Percentiles rank a stretch among this genome's conserved stretches.
Evolutionary conservation across 2,888 invertebrate species (phyloP).

Genomic region (Torymus aiolomorphi): DNA sequence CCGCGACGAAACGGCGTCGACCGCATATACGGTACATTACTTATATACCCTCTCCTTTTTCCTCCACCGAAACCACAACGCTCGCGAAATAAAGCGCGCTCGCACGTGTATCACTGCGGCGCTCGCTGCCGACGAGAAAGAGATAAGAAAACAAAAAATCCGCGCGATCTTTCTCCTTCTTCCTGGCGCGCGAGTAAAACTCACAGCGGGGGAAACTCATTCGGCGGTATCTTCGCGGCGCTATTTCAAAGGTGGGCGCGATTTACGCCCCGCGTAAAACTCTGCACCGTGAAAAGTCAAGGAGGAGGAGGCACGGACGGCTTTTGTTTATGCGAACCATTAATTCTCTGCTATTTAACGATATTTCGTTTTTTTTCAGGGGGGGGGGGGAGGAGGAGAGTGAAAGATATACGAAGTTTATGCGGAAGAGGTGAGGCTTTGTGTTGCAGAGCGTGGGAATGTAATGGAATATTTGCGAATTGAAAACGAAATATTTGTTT

Average conservation of each 20-base stretch:
- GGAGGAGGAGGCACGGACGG: background rate
- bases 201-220: constrained; percentile 35
- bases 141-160: constrained; percentile 9
- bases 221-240: constrained; percentile 21
- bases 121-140: no score
- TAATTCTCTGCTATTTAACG: constrained; percentile 10
- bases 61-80: no score
- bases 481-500: no score
- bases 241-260: background rate
- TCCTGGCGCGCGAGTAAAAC: constrained; percentile 31
- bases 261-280: constrained; percentile 40
- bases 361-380: constrained; percentile 1
- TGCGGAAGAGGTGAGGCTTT: background rate
- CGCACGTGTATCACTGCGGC: no score
- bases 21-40: no score
- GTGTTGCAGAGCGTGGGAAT: no score
- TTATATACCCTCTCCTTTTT: no score
- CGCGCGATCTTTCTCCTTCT: constrained; percentile 2
- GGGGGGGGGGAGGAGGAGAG: no score
- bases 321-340: constrained; percentile 27
- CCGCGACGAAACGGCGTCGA: no score
- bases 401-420: background rate
- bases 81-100: no score
- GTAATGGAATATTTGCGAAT: no score
- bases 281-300: constrained; percentile 9